Percentiles rank a stretch among this genome's conserved stretches.
Conservation (phyloP, 2,888 invertebrate species). For the Chydorus sphaericus region DNA sequence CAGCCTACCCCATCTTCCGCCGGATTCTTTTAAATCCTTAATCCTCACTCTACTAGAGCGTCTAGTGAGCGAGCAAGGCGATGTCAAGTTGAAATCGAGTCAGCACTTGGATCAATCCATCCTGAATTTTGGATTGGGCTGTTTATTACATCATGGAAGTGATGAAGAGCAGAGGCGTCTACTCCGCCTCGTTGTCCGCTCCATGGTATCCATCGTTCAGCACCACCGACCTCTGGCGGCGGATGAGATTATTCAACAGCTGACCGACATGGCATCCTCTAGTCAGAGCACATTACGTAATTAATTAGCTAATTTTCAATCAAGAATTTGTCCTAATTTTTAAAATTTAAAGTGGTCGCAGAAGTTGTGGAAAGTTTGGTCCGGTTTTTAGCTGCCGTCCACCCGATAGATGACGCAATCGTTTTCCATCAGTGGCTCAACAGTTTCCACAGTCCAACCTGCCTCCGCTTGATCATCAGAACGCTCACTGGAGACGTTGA, state of each 20-base stretch:
- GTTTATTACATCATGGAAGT: not conserved
- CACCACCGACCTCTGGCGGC: not conserved
- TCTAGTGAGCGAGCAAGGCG: not conserved
- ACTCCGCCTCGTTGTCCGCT: not conserved
- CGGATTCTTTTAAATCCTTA: not conserved
- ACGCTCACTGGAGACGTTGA: not conserved
- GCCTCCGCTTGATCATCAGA: not conserved
- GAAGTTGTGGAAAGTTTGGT: not conserved
- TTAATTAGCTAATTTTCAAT: not conserved
- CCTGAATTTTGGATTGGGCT: not conserved
- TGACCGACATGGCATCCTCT: not conserved
- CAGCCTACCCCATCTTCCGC: not conserved
- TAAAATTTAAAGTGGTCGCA: not conserved
- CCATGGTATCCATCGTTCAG: not conserved
- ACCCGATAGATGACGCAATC: not conserved
- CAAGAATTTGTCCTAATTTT: not conserved
- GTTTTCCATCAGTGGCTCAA: not conserved
- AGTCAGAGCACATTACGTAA: not conserved
- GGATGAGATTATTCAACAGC: not conserved
- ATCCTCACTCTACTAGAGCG: not conserved
- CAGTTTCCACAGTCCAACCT: not conserved
- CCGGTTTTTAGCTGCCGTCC: not conserved
- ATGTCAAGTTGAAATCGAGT: not conserved
- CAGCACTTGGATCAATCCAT: not conserved
- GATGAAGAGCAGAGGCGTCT: not conserved